Conservation (phyloP, 2,797 vertebrate species). For the Allochrocebus solatus region DNA sequence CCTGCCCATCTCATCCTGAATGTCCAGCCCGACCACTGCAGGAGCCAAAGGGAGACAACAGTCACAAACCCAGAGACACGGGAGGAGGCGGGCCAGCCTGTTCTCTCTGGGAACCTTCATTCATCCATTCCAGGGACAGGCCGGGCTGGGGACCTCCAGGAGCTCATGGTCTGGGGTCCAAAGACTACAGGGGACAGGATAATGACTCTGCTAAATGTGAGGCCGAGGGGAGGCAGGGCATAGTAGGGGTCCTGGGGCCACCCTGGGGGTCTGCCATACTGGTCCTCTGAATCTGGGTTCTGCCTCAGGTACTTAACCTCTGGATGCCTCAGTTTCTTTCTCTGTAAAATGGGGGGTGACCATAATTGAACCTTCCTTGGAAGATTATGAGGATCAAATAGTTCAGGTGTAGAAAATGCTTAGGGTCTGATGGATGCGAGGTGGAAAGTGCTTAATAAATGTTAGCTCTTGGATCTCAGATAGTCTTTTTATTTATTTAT, state of each 20-base stretch:
- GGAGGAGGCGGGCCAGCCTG: not conserved
- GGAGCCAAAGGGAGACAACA: not conserved
- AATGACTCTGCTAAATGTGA: rapidly evolving
- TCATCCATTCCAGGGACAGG: not conserved
- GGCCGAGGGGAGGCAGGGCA: not conserved
- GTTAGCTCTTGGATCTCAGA: not conserved
- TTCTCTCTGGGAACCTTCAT: not conserved
- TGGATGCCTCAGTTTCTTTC: not conserved
- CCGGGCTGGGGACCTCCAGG: rapidly evolving
- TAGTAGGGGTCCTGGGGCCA: not conserved
- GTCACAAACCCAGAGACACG: not conserved
- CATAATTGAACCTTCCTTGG: not conserved
- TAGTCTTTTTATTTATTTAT: not conserved
- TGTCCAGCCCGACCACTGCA: conserved; percentile 97
- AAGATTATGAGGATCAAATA: not conserved
- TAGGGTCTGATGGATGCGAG: not conserved
- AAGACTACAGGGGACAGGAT: not conserved
- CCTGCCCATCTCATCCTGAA: conserved; percentile 99
- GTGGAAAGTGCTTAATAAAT: not conserved
- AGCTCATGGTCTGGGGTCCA: not conserved
- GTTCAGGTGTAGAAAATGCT: not conserved
- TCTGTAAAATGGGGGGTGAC: not conserved
- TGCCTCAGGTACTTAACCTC: not conserved
- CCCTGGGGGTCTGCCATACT: not conserved
- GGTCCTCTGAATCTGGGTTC: not conserved